These are phyloP conservation scores for Phania funesta DNA, from an alignment of 2,888 invertebrate genomes.

Conservation along the genomic window DNA sequence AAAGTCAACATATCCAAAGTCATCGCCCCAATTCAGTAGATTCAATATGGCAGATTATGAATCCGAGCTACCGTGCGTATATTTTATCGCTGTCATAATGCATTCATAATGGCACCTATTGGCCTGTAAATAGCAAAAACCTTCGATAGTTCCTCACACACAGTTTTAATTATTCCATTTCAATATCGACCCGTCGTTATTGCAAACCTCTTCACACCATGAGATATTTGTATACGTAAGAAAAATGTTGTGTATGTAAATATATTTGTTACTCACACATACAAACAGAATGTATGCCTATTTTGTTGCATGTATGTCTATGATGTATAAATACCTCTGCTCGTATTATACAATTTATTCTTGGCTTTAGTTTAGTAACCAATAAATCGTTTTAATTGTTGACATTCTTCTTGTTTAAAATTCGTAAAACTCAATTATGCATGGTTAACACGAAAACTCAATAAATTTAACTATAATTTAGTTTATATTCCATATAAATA, in stretches of 20 bases:
- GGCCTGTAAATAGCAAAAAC: too few species aligned
- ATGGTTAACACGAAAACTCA: conserved; percentile 79
- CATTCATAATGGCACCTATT: too few species aligned
- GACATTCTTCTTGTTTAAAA: conserved; percentile 70
- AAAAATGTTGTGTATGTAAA: not conserved
- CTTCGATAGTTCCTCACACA: too few species aligned
- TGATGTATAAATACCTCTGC: not conserved
- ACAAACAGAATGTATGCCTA: not conserved
- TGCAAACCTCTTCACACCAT: too few species aligned
- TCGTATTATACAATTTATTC: conserved; percentile 21
- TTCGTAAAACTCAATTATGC: conserved; percentile 77
- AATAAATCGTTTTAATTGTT: conserved; percentile 70
- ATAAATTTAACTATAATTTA: conserved; percentile 77
- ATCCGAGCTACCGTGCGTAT: too few species aligned
- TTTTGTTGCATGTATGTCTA: not conserved
- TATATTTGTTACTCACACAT: not conserved
- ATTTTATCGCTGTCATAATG: too few species aligned
- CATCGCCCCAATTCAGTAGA: too few species aligned
- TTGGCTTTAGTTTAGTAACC: conserved; percentile 57
- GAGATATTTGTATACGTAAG: not conserved
- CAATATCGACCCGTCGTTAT: too few species aligned
- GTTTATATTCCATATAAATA: conserved; percentile 54
- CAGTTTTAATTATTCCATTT: too few species aligned
- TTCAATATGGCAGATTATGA: too few species aligned
- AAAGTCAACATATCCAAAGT: too few species aligned